phyloP scores from a whole-genome alignment of 2,888 invertebrate species.

The Agrenia bidenticulata region DNA sequence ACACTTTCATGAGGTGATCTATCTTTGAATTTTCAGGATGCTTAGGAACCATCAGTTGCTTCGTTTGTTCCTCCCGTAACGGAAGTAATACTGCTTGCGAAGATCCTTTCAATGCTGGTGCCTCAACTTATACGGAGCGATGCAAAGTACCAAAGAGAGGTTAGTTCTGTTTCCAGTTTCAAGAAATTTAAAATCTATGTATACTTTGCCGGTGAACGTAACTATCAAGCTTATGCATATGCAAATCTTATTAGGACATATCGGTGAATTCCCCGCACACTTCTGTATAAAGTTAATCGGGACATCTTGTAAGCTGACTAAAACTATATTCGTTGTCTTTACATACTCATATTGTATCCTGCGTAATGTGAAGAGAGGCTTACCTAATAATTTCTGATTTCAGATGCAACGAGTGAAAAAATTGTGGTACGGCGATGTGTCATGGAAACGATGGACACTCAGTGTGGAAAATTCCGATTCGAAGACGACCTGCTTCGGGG shows the following conservation, averaged over 20 bases:
- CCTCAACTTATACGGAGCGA: constrained; percentile 57
- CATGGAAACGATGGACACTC: constrained; percentile 60
- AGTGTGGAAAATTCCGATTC: constrained; percentile 60
- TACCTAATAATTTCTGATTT: constrained; percentile 32
- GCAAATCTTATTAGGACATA: no score
- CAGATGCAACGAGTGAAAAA: constrained; percentile 56
- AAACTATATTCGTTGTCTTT: no score
- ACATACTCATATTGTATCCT: no score
- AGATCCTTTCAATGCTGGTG: constrained; percentile 61
- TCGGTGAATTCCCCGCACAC: constrained; percentile 60
- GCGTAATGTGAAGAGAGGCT: no score
- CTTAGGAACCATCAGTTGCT: constrained; percentile 58
- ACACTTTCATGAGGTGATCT: not conserved
- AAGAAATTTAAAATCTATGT: no score
- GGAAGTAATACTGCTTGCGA: constrained; percentile 59
- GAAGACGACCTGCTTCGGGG: constrained; percentile 58
- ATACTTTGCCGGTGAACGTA: no score
- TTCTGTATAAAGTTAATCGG: constrained; percentile 62
- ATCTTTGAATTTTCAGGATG: not conserved
- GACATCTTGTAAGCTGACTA: constrained; percentile 57
- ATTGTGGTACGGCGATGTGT: constrained; percentile 60
- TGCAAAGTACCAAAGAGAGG: constrained; percentile 59
- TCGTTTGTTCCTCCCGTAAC: constrained; percentile 60
- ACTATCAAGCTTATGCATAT: no score
- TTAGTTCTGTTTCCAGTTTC: no score